Evolutionary conservation across 2,888 invertebrate species (phyloP).

Genomic region (Crossocerus cetratus): DNA sequence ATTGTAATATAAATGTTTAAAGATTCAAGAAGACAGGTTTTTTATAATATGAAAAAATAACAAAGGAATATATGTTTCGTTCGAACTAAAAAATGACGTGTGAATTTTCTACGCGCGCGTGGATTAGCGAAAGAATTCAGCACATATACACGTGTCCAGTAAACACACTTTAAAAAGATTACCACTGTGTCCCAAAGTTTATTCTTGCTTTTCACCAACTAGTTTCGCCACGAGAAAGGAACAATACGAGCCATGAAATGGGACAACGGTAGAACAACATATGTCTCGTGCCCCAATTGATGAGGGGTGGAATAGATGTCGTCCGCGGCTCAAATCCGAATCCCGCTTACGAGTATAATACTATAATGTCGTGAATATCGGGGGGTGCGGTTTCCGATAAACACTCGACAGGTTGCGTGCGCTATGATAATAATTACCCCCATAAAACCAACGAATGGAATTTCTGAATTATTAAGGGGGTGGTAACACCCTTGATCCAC

Average conservation of each 20-base stretch:
- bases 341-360: slow-evolving; percentile 59
- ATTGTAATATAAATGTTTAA: too few relatives aligned
- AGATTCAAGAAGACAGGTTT: too few relatives aligned
- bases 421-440: slow-evolving; percentile 62
- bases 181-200: slow-evolving; percentile 24
- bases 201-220: background rate
- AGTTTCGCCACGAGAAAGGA: slow-evolving; percentile 19
- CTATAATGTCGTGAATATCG: slow-evolving; percentile 51
- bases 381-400: slow-evolving; percentile 58
- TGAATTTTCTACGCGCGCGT: too few relatives aligned
- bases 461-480: slow-evolving; percentile 7
- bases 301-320: slow-evolving; percentile 33
- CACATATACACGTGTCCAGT: too few relatives aligned
- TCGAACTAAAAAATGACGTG: too few relatives aligned
- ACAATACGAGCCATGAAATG: slow-evolving; percentile 22
- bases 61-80: too few relatives aligned
- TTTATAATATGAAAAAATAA: too few relatives aligned
- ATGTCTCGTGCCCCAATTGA: slow-evolving; percentile 42
- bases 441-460: background rate
- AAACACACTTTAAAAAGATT: slow-evolving; percentile 16
- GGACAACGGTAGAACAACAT: slow-evolving; percentile 50
- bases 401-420: slow-evolving; percentile 72
- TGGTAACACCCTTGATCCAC: too few relatives aligned
- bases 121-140: too few relatives aligned
- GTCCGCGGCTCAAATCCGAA: slow-evolving; percentile 26